Evolutionary conservation across 2,797 vertebrate species (phyloP), one percentile per base, ranked within the genome.

Genomic region (Numenius phaeopus): DNA sequence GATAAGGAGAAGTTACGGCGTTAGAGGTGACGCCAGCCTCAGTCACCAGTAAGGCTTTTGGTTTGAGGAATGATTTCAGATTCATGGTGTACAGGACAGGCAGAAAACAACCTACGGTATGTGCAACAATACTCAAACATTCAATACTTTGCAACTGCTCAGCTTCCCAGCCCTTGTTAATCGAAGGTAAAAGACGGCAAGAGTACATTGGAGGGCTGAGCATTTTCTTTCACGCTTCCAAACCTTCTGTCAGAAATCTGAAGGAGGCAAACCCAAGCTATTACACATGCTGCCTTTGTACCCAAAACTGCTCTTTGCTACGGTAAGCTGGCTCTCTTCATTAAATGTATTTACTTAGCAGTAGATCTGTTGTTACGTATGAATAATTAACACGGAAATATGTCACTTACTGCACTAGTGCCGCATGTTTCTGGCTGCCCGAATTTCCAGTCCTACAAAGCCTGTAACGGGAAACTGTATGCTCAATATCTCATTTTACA

Each of bases 311-410:
- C 83, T 86, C 72, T 37, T 70, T 34, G 69, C 61, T 80, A 10
- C 71, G n/a, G 64, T 64, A 39, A 84, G 73, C 85, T 89, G 83
- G 21, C 73, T 83, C 87, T 75, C 82, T 59, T 69, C 93, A n/a
- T 86, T 72, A 71, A 61, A 61, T 61, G 37, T 62, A 58, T 75
- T 85, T 75, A 55, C 67, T 72, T 47, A 91, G 93, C 92, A 89
- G 88, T 39, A 89, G 91, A 78, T 79, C 76, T 81, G 66, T 72
- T 89, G 82, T 65, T 96, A 32, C 7, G 1, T 55, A 86, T 71
- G 94, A 94, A 90, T 79, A 90, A 94, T 66, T 86, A 87, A 76
- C 49, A 87, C 37, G 70, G 76, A 69, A 92, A 82, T 65, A 78
- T 86, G 94, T 91, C 94, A 70, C 92, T 90, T 39, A 37, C 82